Evolutionary conservation across 2,888 invertebrate species (phyloP), one percentile per base, ranked within the genome.

Genomic region (Athetis lepigone): DNA sequence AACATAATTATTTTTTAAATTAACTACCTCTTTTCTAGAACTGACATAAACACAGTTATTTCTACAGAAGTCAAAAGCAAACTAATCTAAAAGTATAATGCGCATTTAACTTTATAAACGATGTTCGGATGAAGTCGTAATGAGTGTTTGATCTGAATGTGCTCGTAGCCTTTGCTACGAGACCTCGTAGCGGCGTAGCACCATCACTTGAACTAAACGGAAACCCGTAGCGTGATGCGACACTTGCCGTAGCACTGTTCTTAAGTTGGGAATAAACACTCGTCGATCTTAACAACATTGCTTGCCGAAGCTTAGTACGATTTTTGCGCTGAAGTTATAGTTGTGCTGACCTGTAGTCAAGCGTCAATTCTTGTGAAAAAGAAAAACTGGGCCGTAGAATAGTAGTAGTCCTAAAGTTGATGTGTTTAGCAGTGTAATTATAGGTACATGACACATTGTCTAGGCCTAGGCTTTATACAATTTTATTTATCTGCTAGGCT

Each of bases 171-270:
- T 25, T 18, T 29, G 57, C 68, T 67, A 49, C 68, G 37, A 67
- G 25, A 43, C 19, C 49, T 49, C 58, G 65, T 65, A 65, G 66
- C 27, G 19, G 8, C 40, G 64, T 49, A 33, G 49, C 57, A 19
- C 23, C 39, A 19, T 39, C n/a, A 49, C n/a, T 25, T 6, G 23
- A 21, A 45, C 27, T 19, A 13, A 27, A 47, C 49, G 19, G n/a
- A 16, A 39, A 29, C n/a, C 21, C 13, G 29, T 23, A 43, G 29
- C 19, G 25, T 27, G 37, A 37, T 39, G 9, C 9, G 11, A 13
- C 33, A 33, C 13, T 4, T 29, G 16, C 11, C 16, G 29, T 8
- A 25, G n/a, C 27, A 54, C 29, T 13, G 29, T 23, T 33, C 2
- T 25, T 9, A n/a, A n/a, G n/a, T n/a, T n/a, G n/a, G 29, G 29